Evolutionary conservation across 2,888 invertebrate species (phyloP).

Genomic region (Pterostichus niger): DNA sequence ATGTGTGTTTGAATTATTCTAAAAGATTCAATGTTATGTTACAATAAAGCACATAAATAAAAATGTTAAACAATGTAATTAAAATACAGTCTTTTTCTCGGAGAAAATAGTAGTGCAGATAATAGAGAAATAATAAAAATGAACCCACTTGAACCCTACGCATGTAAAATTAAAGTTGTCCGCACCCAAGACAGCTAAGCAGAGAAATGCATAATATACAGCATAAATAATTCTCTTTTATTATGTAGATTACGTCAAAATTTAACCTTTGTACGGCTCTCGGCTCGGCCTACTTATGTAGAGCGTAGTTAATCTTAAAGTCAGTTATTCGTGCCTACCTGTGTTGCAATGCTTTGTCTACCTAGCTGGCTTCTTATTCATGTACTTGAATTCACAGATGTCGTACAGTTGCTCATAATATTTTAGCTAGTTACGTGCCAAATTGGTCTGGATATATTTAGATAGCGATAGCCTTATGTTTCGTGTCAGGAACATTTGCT

Average conservation of each 20-base stretch:
- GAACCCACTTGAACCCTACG: slow-evolving; percentile 54
- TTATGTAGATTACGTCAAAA: slow-evolving; percentile 63
- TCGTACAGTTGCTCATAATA: slow-evolving; percentile 17
- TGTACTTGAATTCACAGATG: slow-evolving; percentile 6
- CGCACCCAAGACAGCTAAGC: slow-evolving; percentile 35
- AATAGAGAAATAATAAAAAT: slow-evolving; percentile 54
- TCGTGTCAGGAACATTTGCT: neutral
- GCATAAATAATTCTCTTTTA: slow-evolving; percentile 64
- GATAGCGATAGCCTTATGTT: slow-evolving; percentile 3
- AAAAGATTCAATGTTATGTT: no score
- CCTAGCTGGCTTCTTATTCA: neutral
- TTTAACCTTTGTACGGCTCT: slow-evolving; percentile 56
- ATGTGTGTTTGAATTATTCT: no score
- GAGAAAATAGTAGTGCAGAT: slow-evolving; percentile 6
- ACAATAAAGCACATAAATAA: no score
- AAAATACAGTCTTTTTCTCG: neutral
- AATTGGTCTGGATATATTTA: slow-evolving; percentile 26
- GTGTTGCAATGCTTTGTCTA: slow-evolving; percentile 52
- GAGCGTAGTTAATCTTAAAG: slow-evolving; percentile 55
- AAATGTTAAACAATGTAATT: neutral
- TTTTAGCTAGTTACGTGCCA: slow-evolving; percentile 20
- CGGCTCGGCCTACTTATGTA: slow-evolving; percentile 55
- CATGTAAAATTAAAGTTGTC: slow-evolving; percentile 25
- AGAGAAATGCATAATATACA: slow-evolving; percentile 52
- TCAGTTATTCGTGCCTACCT: slow-evolving; percentile 37